Conservation (phyloP, 2,888 invertebrate species). For the Glyphotaelius pellucidus region DNA sequence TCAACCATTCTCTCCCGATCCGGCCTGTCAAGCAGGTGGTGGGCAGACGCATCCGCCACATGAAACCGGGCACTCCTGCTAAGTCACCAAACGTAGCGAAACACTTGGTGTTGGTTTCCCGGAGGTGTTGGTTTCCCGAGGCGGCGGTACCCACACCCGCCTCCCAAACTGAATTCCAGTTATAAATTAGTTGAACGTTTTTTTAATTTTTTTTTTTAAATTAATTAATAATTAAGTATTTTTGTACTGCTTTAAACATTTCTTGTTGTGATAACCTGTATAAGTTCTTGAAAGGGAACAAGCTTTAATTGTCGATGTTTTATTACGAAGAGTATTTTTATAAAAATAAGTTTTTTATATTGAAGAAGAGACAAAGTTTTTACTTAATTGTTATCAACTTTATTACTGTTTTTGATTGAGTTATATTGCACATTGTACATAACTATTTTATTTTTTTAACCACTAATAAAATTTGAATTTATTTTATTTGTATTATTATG, state of each 20-base stretch:
- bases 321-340: constrained; percentile 12
- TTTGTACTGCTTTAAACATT: constrained; percentile 21
- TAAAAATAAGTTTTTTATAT: not conserved
- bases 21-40: too few species aligned
- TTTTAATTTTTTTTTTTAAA: not conserved
- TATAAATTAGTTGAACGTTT: not conserved
- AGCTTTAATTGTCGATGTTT: constrained; percentile 31
- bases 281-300: constrained; percentile 12
- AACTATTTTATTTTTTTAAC: not conserved
- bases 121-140: too few species aligned
- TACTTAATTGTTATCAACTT: not conserved
- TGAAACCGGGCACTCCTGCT: too few species aligned
- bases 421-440: not conserved
- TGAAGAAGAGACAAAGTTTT: not conserved
- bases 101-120: too few species aligned
- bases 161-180: too few species aligned
- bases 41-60: too few species aligned
- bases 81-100: too few species aligned
- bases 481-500: not conserved
- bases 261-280: constrained; percentile 35
- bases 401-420: not conserved
- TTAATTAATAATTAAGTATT: not conserved
- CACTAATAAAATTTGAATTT: not conserved
- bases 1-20: too few species aligned
- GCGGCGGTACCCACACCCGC: too few species aligned